Conservation (phyloP, 1,140 invertebrate species). For the Mercenaria mercenaria region DNA sequence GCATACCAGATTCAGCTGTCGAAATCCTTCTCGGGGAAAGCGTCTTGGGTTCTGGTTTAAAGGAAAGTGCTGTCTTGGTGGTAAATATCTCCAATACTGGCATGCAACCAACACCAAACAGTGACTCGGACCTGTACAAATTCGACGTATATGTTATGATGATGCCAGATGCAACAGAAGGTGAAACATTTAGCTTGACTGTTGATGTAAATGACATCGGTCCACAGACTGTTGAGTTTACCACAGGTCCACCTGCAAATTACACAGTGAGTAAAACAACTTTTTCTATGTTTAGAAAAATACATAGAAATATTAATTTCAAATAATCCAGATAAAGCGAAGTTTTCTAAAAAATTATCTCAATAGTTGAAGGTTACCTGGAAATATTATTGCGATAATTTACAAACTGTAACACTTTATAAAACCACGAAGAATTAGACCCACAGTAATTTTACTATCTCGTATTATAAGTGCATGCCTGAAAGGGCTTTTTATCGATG, state of each 20-base stretch:
- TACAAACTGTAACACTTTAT: too few relatives aligned
- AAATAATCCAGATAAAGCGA: too few relatives aligned
- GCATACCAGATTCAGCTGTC: not conserved
- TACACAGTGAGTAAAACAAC: not conserved
- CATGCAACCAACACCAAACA: not conserved
- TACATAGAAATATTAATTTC: too few relatives aligned
- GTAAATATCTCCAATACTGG: not conserved
- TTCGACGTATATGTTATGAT: not conserved
- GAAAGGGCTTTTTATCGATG: too few relatives aligned
- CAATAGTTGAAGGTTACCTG: too few relatives aligned
- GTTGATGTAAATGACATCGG: not conserved
- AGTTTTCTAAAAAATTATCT: too few relatives aligned
- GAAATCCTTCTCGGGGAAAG: not conserved
- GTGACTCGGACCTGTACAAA: not conserved
- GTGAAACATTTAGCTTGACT: not conserved
- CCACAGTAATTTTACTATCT: too few relatives aligned
- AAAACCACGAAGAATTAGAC: too few relatives aligned
- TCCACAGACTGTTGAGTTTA: not conserved
- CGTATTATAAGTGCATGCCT: too few relatives aligned
- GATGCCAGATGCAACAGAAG: not conserved
- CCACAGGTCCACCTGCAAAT: not conserved
- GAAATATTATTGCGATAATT: too few relatives aligned
- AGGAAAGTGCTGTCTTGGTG: not conserved
- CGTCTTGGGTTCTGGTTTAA: not conserved
- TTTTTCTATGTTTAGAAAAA: not conserved